phyloP scores from a whole-genome alignment of 1,140 invertebrate species.

The Xylocopa sonorina region DNA sequence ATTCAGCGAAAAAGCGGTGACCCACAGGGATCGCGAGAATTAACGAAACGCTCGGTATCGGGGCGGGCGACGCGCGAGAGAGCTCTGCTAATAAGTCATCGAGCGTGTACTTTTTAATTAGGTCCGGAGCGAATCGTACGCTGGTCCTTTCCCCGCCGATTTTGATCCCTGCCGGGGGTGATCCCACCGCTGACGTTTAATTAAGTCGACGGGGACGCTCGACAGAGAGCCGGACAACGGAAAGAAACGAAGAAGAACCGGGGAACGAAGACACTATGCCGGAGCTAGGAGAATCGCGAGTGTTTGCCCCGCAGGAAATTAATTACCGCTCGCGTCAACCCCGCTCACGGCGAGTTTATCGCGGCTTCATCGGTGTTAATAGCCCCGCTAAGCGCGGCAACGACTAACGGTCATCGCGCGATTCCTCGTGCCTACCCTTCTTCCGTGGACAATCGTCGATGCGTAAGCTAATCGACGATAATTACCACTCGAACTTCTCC shows the following conservation, averaged over 20 bases:
- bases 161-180: neutral
- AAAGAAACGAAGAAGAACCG: constrained; percentile 18
- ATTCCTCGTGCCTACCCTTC: neutral
- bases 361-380: constrained; percentile 25
- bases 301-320: constrained; percentile 22
- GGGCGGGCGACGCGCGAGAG: too few relatives aligned
- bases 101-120: too few relatives aligned
- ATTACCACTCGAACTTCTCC: too few relatives aligned
- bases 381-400: constrained; percentile 3
- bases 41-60: too few relatives aligned
- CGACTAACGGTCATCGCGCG: neutral
- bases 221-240: neutral
- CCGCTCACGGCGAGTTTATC: constrained; percentile 1
- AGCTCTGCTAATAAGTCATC: neutral
- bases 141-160: neutral
- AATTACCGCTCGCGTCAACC: constrained; percentile 14
- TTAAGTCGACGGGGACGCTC: constrained; percentile 21
- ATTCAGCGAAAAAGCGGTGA: too few relatives aligned
- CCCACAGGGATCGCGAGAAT: too few relatives aligned
- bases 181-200: constrained; percentile 32
- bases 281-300: constrained; percentile 16
- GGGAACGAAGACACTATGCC: neutral
- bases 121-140: neutral
- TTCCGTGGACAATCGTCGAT: neutral
- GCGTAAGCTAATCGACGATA: neutral